Percentiles rank a stretch among this genome's conserved stretches.
These are phyloP conservation scores for Rhyacichthys aspro DNA, from an alignment of 2,797 vertebrate species.

Conservation along the genomic window DNA sequence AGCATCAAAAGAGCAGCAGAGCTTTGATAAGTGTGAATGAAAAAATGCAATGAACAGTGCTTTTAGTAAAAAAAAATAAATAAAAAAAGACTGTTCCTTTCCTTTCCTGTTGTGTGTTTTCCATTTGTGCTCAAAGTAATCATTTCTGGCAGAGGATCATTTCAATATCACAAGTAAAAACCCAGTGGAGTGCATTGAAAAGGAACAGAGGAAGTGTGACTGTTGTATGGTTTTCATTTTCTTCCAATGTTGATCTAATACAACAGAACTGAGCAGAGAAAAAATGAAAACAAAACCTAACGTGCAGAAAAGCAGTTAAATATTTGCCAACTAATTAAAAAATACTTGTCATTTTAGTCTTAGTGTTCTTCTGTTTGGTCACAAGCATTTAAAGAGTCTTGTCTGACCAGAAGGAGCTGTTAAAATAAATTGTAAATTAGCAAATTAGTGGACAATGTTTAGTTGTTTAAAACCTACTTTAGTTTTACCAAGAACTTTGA, in stretches of 20 bases:
- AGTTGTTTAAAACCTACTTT: too few relatives aligned
- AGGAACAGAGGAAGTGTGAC: neutral
- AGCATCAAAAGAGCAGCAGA: constrained; percentile 16
- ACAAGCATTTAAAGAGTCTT: too few relatives aligned
- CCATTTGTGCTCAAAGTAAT: constrained; percentile 9
- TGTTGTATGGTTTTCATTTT: neutral
- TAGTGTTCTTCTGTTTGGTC: too few relatives aligned
- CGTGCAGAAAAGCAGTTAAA: too few relatives aligned
- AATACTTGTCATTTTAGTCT: too few relatives aligned
- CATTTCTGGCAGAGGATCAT: constrained; percentile 2
- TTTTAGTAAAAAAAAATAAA: constrained; percentile 2
- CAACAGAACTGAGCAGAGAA: neutral
- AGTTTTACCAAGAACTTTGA: too few relatives aligned
- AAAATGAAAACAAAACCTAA: too few relatives aligned
- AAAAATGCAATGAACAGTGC: neutral
- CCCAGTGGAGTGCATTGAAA: neutral
- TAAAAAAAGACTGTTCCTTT: constrained; percentile 17
- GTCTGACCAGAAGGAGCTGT: too few relatives aligned
- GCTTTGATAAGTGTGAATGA: constrained; percentile 23
- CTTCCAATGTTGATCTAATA: neutral
- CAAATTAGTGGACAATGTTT: too few relatives aligned
- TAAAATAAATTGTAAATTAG: too few relatives aligned
- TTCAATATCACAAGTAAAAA: constrained; percentile 11
- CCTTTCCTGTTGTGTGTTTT: neutral
- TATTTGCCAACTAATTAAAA: too few relatives aligned